Evolutionary conservation across 2,113 vertebrate genomes (phyloP).

Genomic region (Nothocercus nigrocapillus): DNA sequence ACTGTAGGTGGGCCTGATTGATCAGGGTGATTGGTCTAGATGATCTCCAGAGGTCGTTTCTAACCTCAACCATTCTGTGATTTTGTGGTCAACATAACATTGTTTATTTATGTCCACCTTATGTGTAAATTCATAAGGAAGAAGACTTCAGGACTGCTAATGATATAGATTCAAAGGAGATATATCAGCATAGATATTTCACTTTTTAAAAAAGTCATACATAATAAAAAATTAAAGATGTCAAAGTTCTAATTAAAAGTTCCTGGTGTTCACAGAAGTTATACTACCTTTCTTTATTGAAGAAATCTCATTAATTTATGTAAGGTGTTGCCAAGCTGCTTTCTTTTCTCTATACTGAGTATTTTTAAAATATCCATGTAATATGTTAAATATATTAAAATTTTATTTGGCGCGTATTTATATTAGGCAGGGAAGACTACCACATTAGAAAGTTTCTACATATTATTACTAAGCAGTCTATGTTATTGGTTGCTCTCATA

Average conservation of each 20-base stretch:
- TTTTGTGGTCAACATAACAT: background rate
- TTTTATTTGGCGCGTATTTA: background rate
- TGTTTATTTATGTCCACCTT: background rate
- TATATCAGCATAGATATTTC: background rate
- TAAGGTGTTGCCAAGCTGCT: background rate
- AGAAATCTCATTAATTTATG: background rate
- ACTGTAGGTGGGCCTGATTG: no score
- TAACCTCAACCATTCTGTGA: no score
- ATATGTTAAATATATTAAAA: background rate
- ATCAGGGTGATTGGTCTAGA: no score
- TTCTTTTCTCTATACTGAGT: background rate
- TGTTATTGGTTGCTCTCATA: background rate
- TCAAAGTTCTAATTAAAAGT: background rate
- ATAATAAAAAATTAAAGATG: background rate
- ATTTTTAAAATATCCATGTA: background rate
- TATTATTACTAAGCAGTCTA: background rate
- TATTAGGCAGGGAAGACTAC: background rate
- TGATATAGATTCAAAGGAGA: background rate
- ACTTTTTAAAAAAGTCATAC: background rate
- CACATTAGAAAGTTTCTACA: background rate
- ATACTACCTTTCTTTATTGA: background rate
- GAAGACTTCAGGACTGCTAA: background rate
- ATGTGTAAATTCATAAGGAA: background rate
- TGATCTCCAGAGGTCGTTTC: no score
- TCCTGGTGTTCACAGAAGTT: background rate